A percentile compares a stretch with the other conserved stretches of the same genome.
Evolutionary conservation across 2,113 vertebrate species (phyloP).

Genomic region (Pseudopodoces humilis): DNA sequence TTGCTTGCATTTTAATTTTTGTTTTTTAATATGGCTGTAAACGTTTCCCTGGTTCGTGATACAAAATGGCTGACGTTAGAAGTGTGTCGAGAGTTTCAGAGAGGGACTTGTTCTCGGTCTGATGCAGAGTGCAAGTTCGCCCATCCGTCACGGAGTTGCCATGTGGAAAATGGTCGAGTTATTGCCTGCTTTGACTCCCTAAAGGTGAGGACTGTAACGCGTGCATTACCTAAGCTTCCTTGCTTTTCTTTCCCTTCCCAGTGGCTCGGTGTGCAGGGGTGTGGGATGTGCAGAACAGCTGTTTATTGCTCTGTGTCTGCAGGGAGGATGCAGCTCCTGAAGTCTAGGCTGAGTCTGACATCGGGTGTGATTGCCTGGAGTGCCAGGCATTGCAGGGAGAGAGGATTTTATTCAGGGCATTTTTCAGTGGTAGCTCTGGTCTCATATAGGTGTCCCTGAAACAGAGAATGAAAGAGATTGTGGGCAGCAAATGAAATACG

Average conservation of each 20-base stretch:
- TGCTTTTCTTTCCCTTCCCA: background rate
- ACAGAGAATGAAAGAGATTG: background rate
- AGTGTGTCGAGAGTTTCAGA: constrained; percentile 98
- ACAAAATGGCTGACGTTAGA: constrained; percentile 99
- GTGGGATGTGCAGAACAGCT: background rate
- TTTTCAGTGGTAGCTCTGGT: background rate
- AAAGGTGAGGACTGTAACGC: constrained; percentile 84
- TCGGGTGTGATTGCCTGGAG: background rate
- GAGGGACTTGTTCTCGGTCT: constrained; percentile 94
- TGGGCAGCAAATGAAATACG: background rate
- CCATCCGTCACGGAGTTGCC: constrained; percentile 94
- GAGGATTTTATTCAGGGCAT: background rate
- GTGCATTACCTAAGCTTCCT: constrained; percentile 2
- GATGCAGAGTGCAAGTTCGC: constrained; percentile 98
- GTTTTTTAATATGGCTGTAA: constrained; percentile 85
- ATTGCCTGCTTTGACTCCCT: constrained; percentile 99
- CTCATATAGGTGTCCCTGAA: background rate
- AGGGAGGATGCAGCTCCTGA: background rate
- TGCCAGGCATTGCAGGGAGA: background rate
- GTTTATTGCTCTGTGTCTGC: background rate
- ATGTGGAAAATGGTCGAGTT: constrained; percentile 98
- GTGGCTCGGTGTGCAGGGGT: background rate
- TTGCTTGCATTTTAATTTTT: constrained; percentile 61
- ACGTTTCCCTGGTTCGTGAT: constrained; percentile 92
- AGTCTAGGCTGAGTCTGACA: background rate